Evolutionary conservation across 2,888 invertebrate genomes (phyloP), one percentile per base, ranked within the genome.

Genomic region (Pristionchus entomophagus): DNA sequence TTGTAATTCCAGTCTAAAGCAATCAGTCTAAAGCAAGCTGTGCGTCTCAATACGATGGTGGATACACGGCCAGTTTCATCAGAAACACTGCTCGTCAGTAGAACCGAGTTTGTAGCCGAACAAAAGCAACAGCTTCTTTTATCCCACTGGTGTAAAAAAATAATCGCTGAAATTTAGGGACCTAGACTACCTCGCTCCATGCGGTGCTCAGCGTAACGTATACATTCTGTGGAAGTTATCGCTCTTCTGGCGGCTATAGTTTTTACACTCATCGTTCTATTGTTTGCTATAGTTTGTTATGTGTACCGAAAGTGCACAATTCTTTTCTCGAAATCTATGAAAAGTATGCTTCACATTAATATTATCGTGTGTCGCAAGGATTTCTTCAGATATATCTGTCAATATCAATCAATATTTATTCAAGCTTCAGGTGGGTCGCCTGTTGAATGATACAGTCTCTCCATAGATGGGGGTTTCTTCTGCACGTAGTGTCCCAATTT

Each of bases 61-160:
- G 86, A 87, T 35, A 65, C 87, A 19, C 88, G 90, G 78, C 91
- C 91, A 3, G 85, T 90, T n/a, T 88, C 89, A 35, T 86, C 90
- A 3, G 88, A 88, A 45, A 87, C 89, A 65, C 87, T 89, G 45
- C 89, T 91, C 53, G 86, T 90, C 10, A 81, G 84, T 65, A 91
- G 90, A 89, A 88, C 91, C 0, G 90, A 89, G 80, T 89, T 91
- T 56, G 59, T 89, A 14, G 91, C 90, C 22, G 89, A 90, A 86
- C 90, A 90, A 88, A 89, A 85, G 62, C 38, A 4, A 19, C 35
- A 26, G 22, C n/a, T 5, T 0, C 35, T 1, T 6, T 22, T 3
- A 22, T 35, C 22, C 2, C 3, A 38, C 17, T 3, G 10, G 22
- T 8, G 19, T 19, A 2, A 38, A 69, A 1, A 2, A 35, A 38